Conservation (phyloP, 1,140 invertebrate species). For the Piezodorus guildinii region DNA sequence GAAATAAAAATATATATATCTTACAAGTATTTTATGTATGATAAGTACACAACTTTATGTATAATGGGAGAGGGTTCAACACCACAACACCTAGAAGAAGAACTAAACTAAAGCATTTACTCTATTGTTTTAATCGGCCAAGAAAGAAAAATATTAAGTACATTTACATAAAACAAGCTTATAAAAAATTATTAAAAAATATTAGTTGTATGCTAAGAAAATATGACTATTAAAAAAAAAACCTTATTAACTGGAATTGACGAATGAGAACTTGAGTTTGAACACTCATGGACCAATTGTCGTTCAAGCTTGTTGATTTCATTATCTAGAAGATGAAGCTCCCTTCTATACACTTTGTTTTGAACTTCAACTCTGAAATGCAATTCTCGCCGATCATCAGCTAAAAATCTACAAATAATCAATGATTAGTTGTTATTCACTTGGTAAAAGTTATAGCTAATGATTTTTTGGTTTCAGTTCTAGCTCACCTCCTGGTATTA, state of each 20-base stretch:
- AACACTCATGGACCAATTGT: slow-evolving; percentile 31
- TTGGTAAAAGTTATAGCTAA: neutral
- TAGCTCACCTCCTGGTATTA: slow-evolving; percentile 57
- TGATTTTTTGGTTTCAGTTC: neutral
- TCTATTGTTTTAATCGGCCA: too few relatives aligned
- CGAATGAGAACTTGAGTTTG: slow-evolving; percentile 13
- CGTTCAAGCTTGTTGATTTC: slow-evolving; percentile 67
- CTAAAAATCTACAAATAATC: slow-evolving; percentile 36
- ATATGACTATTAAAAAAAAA: too few relatives aligned
- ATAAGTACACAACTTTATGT: too few relatives aligned
- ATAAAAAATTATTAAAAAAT: too few relatives aligned
- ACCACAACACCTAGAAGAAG: too few relatives aligned
- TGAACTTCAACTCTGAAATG: slow-evolving; percentile 80
- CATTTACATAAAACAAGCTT: too few relatives aligned
- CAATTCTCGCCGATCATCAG: slow-evolving; percentile 52
- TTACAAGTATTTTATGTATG: too few relatives aligned
- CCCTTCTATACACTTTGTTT: slow-evolving; percentile 75
- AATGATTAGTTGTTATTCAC: neutral
- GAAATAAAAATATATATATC: too few relatives aligned
- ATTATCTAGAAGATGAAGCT: slow-evolving; percentile 65
- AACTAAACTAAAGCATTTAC: too few relatives aligned
- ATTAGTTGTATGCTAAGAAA: too few relatives aligned
- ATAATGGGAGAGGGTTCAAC: too few relatives aligned
- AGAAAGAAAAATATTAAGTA: too few relatives aligned
- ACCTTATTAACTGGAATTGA: slow-evolving; percentile 15